Percentiles rank a stretch among this genome's conserved stretches.
These are phyloP conservation scores for Crotophaga sulcirostris DNA, from an alignment of 2,113 vertebrate species.

Conservation along the genomic window DNA sequence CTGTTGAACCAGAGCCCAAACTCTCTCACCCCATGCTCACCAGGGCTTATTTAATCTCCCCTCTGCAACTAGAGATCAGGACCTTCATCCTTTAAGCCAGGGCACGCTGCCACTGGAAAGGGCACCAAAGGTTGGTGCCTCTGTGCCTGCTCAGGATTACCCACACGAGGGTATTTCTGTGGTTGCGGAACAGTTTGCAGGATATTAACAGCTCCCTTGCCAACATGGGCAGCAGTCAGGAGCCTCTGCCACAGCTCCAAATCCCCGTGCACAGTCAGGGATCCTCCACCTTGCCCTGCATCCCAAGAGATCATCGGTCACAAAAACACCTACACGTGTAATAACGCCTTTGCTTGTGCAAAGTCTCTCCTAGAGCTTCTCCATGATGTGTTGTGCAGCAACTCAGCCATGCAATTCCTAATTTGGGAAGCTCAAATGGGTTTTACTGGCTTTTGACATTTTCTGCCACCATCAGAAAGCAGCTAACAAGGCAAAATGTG, in stretches of 20 bases:
- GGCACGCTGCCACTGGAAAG: neutral
- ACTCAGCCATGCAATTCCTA: neutral
- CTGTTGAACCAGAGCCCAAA: neutral
- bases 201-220: neutral
- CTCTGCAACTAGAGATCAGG: neutral
- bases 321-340: neutral
- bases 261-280: rapidly evolving
- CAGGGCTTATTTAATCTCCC: neutral
- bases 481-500: neutral
- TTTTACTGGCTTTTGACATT: neutral
- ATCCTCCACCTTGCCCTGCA: neutral
- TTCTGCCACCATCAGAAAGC: neutral
- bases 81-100: slow-evolving; percentile 10
- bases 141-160: neutral
- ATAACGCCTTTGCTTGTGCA: neutral
- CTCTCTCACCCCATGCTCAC: neutral
- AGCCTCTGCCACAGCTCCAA: neutral
- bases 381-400: neutral
- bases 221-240: neutral
- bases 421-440: neutral
- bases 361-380: neutral
- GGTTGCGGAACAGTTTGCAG: neutral
- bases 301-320: neutral
- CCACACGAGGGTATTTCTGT: neutral
- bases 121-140: neutral